A percentile compares a stretch with the other conserved stretches of the same genome.
Evolutionary conservation across 2,113 vertebrate genomes (phyloP).

Genomic region (Myocastor coypus): DNA sequence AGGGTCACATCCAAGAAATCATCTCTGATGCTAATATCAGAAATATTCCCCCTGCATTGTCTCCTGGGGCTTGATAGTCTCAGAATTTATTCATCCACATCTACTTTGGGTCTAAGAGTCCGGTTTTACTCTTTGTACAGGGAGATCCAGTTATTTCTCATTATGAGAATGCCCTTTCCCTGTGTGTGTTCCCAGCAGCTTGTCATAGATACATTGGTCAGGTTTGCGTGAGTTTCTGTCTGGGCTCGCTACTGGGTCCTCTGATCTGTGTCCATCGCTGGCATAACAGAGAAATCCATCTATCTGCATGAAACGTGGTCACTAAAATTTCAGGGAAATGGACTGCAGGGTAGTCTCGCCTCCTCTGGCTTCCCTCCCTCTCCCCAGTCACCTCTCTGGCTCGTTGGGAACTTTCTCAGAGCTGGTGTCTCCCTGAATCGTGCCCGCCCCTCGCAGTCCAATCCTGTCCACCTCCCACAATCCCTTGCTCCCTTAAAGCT

Average conservation of each 20-base stretch:
- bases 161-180: neutral
- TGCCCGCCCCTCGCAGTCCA: neutral
- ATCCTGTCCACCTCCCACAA: neutral
- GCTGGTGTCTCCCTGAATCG: neutral
- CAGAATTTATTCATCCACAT: neutral
- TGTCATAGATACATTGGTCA: neutral
- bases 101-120: neutral
- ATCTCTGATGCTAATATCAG: neutral
- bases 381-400: neutral
- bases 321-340: neutral
- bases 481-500: neutral
- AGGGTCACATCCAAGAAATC: neutral
- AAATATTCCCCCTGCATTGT: neutral
- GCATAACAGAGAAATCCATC: neutral
- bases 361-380: neutral
- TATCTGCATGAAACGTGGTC: neutral
- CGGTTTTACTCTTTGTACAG: neutral
- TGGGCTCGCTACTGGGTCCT: neutral
- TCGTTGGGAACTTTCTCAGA: neutral
- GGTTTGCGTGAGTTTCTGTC: neutral
- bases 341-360: accelerated
- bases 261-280: neutral
- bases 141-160: neutral
- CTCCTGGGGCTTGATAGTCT: neutral
- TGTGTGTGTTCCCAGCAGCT: neutral